Percentiles rank a stretch among this genome's conserved stretches.
Conservation (phyloP, 92 coral and sea anemone genomes). For the Actinostola sp. region DNA sequence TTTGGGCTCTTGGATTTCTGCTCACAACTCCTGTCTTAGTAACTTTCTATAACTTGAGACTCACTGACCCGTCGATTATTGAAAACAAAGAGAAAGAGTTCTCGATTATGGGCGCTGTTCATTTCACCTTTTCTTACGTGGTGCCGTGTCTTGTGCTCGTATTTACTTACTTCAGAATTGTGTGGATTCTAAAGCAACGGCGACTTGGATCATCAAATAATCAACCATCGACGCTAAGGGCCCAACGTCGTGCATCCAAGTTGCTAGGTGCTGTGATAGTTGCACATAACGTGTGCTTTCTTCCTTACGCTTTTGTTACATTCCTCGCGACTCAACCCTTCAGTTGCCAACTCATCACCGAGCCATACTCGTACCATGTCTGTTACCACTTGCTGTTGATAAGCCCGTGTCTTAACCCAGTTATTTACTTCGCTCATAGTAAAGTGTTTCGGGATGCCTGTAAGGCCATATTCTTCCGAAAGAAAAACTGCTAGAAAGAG, state of each 20-base stretch:
- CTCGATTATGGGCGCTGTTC: neutral
- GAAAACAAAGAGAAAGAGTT: too few species aligned
- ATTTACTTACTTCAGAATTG: neutral
- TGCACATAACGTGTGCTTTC: conserved; percentile 4
- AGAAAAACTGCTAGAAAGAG: too few species aligned
- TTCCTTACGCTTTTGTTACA: neutral
- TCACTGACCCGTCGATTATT: too few species aligned
- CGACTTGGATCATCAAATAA: neutral
- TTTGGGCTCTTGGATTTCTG: conserved; percentile 9
- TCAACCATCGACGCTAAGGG: neutral
- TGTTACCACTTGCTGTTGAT: neutral
- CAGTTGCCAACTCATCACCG: neutral
- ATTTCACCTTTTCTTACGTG: neutral
- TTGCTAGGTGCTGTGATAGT: conserved; percentile 12
- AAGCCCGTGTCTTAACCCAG: conserved; percentile 11
- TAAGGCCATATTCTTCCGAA: neutral
- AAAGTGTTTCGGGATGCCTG: conserved; percentile 18
- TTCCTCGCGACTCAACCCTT: neutral
- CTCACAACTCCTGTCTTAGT: neutral
- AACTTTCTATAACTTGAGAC: neutral
- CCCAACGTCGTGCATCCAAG: neutral
- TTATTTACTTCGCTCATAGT: conserved; percentile 10
- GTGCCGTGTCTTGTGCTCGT: neutral
- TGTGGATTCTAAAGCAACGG: conserved; percentile 3
- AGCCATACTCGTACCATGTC: neutral